phyloP scores from a whole-genome alignment of 2,888 invertebrate genomes.

The Lutraria lutraria region DNA sequence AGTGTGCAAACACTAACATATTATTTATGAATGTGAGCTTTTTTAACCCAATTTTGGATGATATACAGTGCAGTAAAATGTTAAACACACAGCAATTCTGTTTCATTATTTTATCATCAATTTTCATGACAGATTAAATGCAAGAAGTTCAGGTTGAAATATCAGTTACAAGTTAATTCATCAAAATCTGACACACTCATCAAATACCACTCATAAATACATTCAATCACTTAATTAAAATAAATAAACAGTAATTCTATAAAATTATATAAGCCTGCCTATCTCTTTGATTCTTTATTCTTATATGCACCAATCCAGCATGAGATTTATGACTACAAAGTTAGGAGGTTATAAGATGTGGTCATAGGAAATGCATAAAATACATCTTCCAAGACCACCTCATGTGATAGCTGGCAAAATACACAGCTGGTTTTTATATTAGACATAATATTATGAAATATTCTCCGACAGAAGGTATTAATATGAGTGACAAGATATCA shows the following conservation, averaged over 20 bases:
- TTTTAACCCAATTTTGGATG: too few species aligned
- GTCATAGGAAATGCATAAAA: constrained; percentile 11
- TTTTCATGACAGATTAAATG: constrained; percentile 15
- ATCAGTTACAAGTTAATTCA: background rate
- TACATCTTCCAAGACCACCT: constrained; percentile 27
- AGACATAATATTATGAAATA: constrained; percentile 42
- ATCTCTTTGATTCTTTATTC: constrained; percentile 5
- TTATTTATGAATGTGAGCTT: too few species aligned
- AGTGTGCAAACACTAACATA: too few species aligned
- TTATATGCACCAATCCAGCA: background rate
- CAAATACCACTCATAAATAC: background rate
- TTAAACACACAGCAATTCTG: background rate
- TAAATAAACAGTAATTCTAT: background rate
- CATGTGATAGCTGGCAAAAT: background rate
- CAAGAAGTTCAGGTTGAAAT: background rate
- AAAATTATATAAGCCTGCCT: background rate
- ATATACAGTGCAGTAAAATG: background rate
- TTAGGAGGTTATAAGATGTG: constrained; percentile 15
- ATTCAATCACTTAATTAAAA: constrained; percentile 5
- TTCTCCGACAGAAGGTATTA: constrained; percentile 35
- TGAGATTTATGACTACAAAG: background rate
- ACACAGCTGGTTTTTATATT: constrained; percentile 50
- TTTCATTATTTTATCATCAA: constrained; percentile 26
- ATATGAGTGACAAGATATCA: constrained; percentile 54
- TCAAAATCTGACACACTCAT: background rate